A percentile compares a stretch with the other conserved stretches of the same genome.
Evolutionary conservation across 2,888 invertebrate species (phyloP).

Genomic region (Agrotis ipsilon): DNA sequence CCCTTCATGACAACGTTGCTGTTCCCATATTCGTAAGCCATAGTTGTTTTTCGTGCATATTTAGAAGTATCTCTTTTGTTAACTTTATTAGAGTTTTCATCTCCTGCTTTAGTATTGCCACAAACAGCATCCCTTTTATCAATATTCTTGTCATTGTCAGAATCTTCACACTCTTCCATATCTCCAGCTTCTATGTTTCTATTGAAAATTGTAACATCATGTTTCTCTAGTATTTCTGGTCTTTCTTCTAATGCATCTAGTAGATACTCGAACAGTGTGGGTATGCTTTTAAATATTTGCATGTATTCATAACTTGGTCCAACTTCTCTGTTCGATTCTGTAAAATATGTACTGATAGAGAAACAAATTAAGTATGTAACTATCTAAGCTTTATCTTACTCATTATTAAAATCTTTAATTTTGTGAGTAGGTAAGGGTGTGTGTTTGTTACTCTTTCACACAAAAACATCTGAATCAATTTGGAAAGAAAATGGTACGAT

Average conservation of each 20-base stretch:
- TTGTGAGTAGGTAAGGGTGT: too few relatives aligned
- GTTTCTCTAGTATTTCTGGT: conserved; percentile 77
- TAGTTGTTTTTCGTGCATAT: conserved; percentile 20
- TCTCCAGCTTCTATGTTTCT: conserved; percentile 34
- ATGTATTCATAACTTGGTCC: conserved; percentile 67
- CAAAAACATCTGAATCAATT: too few relatives aligned
- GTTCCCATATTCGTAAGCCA: conserved; percentile 50
- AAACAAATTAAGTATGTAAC: too few relatives aligned
- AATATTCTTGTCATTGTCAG: background rate
- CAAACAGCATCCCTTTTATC: conserved; percentile 32
- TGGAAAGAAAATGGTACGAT: too few relatives aligned
- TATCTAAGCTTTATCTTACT: too few relatives aligned
- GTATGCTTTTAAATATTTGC: conserved; percentile 76
- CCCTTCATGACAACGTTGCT: conserved; percentile 39
- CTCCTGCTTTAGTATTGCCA: background rate
- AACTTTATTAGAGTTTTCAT: conserved; percentile 7
- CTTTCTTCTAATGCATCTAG: conserved; percentile 73
- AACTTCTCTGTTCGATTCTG: conserved; percentile 58
- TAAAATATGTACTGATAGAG: background rate
- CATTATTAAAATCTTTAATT: too few relatives aligned
- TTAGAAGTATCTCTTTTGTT: conserved; percentile 45
- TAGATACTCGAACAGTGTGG: conserved; percentile 77
- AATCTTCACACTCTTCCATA: conserved; percentile 17
- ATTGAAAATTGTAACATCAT: conserved; percentile 70
- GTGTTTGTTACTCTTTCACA: too few relatives aligned